Percentiles rank a stretch among this genome's conserved stretches.
phyloP scores from a whole-genome alignment of 35 echinoderm and acorn worm genomes.

The Stichopus chloronotus region DNA sequence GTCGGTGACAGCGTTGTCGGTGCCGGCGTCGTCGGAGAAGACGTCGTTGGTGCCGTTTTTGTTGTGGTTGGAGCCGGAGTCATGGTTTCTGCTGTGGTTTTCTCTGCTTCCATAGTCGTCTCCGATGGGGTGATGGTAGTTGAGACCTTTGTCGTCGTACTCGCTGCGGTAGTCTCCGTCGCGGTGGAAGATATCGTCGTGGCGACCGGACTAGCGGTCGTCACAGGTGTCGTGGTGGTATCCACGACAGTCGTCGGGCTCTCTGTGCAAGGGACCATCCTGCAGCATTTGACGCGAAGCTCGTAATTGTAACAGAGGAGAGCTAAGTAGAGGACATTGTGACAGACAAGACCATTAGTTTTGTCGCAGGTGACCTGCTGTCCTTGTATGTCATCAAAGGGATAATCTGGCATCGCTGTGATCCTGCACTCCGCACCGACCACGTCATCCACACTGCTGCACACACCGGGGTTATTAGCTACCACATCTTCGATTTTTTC shows the following conservation, averaged over 20 bases:
- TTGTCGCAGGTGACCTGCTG: conserved; percentile 18
- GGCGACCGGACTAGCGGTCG: not conserved
- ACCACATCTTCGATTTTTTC: conserved; percentile 25
- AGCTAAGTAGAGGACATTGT: conserved; percentile 20
- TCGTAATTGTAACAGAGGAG: conserved; percentile 30
- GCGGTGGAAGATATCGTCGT: not conserved
- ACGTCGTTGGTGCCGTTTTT: not conserved
- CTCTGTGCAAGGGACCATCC: not conserved
- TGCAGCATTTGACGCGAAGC: conserved; percentile 11
- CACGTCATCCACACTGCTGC: not conserved
- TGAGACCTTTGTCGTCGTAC: not conserved
- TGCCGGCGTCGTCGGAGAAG: not conserved
- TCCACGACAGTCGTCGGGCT: not conserved
- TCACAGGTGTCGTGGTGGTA: not conserved
- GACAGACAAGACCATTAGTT: conserved; percentile 22
- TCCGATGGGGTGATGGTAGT: not conserved
- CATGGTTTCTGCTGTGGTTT: not conserved
- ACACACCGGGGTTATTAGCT: not conserved
- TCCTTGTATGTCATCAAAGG: conserved; percentile 29
- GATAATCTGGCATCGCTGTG: conserved; percentile 33
- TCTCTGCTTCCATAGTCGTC: not conserved
- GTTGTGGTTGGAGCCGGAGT: not conserved
- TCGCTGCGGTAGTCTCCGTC: not conserved
- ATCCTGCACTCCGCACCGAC: conserved; percentile 34
- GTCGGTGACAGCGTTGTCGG: not conserved